These are phyloP conservation scores for Scomber scombrus DNA, from an alignment of 2,113 vertebrate species.

Conservation along the genomic window DNA sequence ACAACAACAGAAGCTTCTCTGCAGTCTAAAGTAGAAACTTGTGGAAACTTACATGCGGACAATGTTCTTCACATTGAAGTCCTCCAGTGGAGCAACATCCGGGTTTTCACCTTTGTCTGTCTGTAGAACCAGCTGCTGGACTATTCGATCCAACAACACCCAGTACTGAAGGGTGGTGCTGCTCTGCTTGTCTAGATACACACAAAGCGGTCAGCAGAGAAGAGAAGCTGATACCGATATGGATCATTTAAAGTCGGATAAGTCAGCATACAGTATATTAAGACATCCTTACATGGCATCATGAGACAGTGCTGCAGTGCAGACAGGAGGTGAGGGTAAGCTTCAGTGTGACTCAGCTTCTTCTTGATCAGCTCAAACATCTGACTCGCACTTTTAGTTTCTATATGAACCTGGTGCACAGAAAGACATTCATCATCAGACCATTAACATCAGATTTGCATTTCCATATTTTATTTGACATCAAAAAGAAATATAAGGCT, in stretches of 20 bases:
- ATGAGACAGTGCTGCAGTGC: conserved; percentile 94
- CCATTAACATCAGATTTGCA: not conserved
- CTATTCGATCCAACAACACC: conserved; percentile 93
- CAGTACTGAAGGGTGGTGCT: conserved; percentile 90
- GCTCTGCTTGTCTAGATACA: conserved; percentile 88
- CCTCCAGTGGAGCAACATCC: conserved; percentile 90
- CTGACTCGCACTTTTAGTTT: conserved; percentile 94
- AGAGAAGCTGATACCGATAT: too few species aligned
- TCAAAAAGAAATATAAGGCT: not conserved
- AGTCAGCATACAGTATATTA: not conserved
- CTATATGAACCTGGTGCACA: conserved; percentile 88
- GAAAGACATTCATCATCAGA: not conserved
- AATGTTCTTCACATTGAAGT: conserved; percentile 95
- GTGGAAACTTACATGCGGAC: conserved; percentile 91
- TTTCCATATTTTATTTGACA: not conserved
- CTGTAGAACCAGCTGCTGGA: conserved; percentile 96
- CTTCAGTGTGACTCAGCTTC: conserved; percentile 91
- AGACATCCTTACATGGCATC: conserved; percentile 90
- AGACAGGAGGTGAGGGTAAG: conserved; percentile 93
- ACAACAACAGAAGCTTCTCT: too few species aligned
- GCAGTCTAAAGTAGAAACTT: not conserved
- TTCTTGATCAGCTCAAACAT: conserved; percentile 96
- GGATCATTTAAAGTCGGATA: not conserved
- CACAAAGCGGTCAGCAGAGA: not conserved
- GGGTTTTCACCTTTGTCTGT: conserved; percentile 93